phyloP scores from a whole-genome alignment of 2,113 vertebrate species.

The Lophura nycthemera region DNA sequence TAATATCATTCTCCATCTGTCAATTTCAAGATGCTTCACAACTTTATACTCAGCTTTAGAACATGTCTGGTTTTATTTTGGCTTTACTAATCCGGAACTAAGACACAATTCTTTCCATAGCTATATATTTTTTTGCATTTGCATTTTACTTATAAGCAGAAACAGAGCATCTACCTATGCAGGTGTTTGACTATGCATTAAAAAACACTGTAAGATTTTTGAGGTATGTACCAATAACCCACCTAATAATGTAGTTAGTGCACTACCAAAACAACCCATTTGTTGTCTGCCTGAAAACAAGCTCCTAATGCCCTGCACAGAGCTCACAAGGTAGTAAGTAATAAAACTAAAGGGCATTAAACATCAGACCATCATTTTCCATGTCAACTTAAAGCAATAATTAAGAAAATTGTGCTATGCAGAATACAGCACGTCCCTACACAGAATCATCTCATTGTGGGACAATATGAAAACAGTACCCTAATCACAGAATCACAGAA shows the following conservation, averaged over 20 bases:
- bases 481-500: slow-evolving; percentile 36
- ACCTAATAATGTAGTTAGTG: neutral
- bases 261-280: neutral
- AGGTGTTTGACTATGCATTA: neutral
- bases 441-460: neutral
- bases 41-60: slow-evolving; percentile 43
- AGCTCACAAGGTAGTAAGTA: neutral
- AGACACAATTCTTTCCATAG: neutral
- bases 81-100: neutral
- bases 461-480: neutral
- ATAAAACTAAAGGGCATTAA: neutral
- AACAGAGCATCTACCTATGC: neutral
- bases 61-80: slow-evolving; percentile 19
- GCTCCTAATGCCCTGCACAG: neutral
- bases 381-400: neutral
- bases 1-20: slow-evolving; percentile 47
- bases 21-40: slow-evolving; percentile 33
- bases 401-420: neutral
- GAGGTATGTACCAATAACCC: neutral
- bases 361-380: neutral
- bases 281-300: neutral
- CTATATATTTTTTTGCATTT: neutral
- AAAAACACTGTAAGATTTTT: neutral
- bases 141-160: neutral
- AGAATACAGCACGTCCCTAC: neutral